Evolutionary conservation across 2,888 invertebrate genomes (phyloP).

Genomic region (Sympetrum striolatum): DNA sequence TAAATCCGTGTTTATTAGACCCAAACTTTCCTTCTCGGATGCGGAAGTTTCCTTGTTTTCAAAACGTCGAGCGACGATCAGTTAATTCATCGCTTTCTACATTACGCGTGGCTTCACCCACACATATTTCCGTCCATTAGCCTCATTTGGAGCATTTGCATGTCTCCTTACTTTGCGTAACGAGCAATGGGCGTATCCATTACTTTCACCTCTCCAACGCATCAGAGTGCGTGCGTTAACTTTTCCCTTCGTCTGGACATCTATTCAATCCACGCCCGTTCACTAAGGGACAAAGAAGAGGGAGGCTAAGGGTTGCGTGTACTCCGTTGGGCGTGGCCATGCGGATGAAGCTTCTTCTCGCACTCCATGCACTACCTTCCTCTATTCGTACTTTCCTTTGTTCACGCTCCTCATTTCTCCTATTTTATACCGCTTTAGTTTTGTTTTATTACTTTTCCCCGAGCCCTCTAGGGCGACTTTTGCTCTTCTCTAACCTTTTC

Average conservation of each 20-base stretch:
- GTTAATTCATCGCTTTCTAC: not conserved
- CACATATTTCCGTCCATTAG: not conserved
- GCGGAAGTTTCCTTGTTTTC: too few relatives aligned
- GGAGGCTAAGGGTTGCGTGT: not conserved
- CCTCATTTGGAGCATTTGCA: not conserved
- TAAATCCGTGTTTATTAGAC: too few relatives aligned
- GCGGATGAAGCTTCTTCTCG: not conserved
- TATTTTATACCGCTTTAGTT: not conserved
- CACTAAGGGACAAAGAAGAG: not conserved
- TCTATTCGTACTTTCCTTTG: not conserved
- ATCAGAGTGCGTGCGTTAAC: not conserved
- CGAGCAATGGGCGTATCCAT: not conserved
- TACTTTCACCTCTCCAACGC: not conserved
- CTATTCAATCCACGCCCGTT: constrained; percentile 16
- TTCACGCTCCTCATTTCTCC: not conserved
- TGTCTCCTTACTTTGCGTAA: not conserved
- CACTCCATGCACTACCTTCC: not conserved
- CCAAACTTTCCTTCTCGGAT: too few relatives aligned
- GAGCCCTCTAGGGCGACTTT: too few relatives aligned
- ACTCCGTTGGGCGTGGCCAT: not conserved
- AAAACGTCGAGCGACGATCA: too few relatives aligned
- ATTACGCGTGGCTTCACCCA: not conserved
- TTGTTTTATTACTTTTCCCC: too few relatives aligned
- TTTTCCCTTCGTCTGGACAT: not conserved
- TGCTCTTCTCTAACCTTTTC: too few relatives aligned